Evolutionary conservation across 2,797 vertebrate species (phyloP), one percentile per base, ranked within the genome.

Genomic region (Karalla daura): DNA sequence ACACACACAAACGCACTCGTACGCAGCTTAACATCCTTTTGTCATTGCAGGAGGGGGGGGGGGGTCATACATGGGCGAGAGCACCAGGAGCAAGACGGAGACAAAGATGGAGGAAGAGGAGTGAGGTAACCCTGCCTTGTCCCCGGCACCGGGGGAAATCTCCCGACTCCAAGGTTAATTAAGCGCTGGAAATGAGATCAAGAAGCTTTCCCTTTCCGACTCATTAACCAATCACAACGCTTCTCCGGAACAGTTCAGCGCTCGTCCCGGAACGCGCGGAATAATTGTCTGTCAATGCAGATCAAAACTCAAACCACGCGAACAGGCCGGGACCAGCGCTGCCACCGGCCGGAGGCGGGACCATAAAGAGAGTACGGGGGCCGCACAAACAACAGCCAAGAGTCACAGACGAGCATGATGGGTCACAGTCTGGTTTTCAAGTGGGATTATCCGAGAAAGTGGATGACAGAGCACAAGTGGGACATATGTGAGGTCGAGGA

Each of bases 101-200:
- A 85, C 73, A 86, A 84, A 88, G 84, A 75, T 36, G 0, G 44
- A 70, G 76, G 68, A 76, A 77, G 71, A 70, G n/a, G 74, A 85
- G 76, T 7, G 71, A 81, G 73, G 78, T 86, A 84, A 85, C 81
- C 74, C 77, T 56, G 83, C 65, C 77, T 83, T 80, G 87, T 91
- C 89, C 84, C 88, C 81, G 60, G 78, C 81, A 86, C 75, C 88
- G 23, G 58, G 89, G 91, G 88, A 90, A 91, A 92, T 91, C 80
- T 87, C 82, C 70, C 74, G 88, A n/a, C 87, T 92, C 90, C 91
- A 93, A 92, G 92, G 91, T 94, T 93, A 93, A 93, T 94, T 93
- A 93, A 90, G 86, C 89, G 84, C 85, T 85, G 82, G 80, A 91
- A 93, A 92, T 91, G 80, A 93, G 89, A 92, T 92, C 90, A 91